A percentile compares a stretch with the other conserved stretches of the same genome.
phyloP scores from a whole-genome alignment of 2,888 invertebrate species.

The Leucophora obtusa region DNA sequence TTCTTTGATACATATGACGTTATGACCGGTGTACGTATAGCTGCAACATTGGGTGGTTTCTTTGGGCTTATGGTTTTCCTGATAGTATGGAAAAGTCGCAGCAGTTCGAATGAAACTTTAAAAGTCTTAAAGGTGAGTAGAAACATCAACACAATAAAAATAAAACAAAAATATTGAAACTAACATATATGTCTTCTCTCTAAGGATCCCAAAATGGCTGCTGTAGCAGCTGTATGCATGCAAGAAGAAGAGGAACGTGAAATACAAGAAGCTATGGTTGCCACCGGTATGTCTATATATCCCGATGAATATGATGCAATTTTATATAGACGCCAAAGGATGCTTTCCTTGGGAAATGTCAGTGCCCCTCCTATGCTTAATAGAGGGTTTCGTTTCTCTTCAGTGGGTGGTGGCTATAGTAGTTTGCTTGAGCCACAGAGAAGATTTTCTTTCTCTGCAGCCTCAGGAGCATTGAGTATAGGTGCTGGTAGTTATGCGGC shows the following conservation, averaged over 20 bases:
- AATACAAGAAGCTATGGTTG: slow-evolving; percentile 86
- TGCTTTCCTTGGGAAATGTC: slow-evolving; percentile 85
- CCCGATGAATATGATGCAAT: slow-evolving; percentile 79
- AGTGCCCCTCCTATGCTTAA: slow-evolving; percentile 80
- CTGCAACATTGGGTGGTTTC: slow-evolving; percentile 93
- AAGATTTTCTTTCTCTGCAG: slow-evolving; percentile 80
- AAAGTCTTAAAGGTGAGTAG: slow-evolving; percentile 81
- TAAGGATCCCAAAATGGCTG: slow-evolving; percentile 87
- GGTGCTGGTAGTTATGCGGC: slow-evolving; percentile 79
- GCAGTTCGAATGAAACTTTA: slow-evolving; percentile 86
- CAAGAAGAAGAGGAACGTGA: slow-evolving; percentile 87
- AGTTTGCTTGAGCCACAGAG: slow-evolving; percentile 85
- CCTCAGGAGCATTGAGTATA: slow-evolving; percentile 65
- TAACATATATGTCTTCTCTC: neutral
- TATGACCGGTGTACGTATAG: slow-evolving; percentile 95
- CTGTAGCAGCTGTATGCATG: slow-evolving; percentile 88
- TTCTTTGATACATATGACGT: slow-evolving; percentile 95
- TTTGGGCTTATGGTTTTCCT: slow-evolving; percentile 94
- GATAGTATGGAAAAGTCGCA: slow-evolving; percentile 93
- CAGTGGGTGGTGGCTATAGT: slow-evolving; percentile 85
- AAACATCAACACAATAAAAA: neutral
- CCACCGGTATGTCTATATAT: slow-evolving; percentile 80
- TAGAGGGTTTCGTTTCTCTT: slow-evolving; percentile 81
- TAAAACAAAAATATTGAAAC: too few relatives aligned
- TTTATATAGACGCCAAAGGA: slow-evolving; percentile 80